A percentile compares a stretch with the other conserved stretches of the same genome.
phyloP scores from a whole-genome alignment of 2,797 vertebrate species.

The Phrynocephalus vlangalii region DNA sequence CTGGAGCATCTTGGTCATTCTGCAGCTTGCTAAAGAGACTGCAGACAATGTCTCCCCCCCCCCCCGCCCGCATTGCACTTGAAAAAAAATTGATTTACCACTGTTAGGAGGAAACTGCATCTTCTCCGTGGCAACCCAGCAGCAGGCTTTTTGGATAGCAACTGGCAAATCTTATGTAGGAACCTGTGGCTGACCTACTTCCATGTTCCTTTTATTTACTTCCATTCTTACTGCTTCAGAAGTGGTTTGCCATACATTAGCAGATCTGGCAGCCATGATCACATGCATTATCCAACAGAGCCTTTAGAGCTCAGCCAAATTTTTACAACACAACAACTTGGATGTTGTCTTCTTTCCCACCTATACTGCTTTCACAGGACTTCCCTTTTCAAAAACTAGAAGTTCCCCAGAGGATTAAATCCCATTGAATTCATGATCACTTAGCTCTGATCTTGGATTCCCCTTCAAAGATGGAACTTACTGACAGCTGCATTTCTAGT shows the following conservation, averaged over 20 bases:
- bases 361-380: background rate
- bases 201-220: background rate
- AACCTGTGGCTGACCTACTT: constrained; percentile 31
- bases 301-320: constrained; percentile 27
- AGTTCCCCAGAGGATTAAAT: background rate
- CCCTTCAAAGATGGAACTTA: background rate
- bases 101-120: background rate
- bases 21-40: background rate
- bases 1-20: background rate
- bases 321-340: background rate
- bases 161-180: background rate
- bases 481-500: too few species aligned
- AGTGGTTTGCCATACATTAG: background rate
- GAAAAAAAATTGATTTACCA: background rate
- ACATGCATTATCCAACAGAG: background rate
- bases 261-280: background rate
- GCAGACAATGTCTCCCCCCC: background rate
- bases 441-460: background rate
- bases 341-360: constrained; percentile 24
- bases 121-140: background rate
- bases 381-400: background rate
- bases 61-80: background rate
- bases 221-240: constrained; percentile 20
- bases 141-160: background rate
- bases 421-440: too few species aligned